Percentiles rank a stretch among this genome's conserved stretches.
Conservation (phyloP, 2,113 vertebrate species). For the human (Homo sapiens) region GRCh38 chr5:56865501-56866000, state of each 20-base stretch:
- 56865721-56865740: conserved; percentile 23
- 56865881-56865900: conserved; percentile 95
- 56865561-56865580: neutral
- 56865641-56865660: neutral
- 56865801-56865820: conserved; percentile 81
- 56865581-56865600: neutral
- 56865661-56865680: neutral
- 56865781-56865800: conserved; percentile 62
- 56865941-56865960: conserved; percentile 90
- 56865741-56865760: neutral
- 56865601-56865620: neutral
- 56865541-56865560: neutral
- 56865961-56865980: conserved; percentile 95
- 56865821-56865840: conserved; percentile 93
- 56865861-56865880: conserved; percentile 95
- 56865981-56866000: conserved; percentile 80
- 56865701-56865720: conserved; percentile 48
- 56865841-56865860: conserved; percentile 96
- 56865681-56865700: neutral
- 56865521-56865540: neutral
- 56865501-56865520: neutral
- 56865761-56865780: conserved; percentile 21
- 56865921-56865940: conserved; percentile 92
- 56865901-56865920: conserved; percentile 96
- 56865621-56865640: neutral